phyloP scores from a whole-genome alignment of 2,113 vertebrate species.

The Xyrauchen texanus region DNA sequence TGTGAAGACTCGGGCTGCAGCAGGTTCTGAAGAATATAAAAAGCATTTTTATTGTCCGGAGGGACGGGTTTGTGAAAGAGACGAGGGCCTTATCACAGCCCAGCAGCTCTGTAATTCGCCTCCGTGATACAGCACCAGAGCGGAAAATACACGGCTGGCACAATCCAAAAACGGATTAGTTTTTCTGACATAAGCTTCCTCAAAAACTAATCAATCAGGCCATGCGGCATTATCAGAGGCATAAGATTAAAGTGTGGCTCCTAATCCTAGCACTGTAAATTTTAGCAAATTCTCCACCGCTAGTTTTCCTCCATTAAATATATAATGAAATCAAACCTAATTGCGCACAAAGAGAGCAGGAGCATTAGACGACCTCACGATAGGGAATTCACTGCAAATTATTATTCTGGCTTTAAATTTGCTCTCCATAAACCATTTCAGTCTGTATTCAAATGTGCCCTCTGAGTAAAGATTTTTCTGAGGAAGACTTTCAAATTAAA shows the following conservation, averaged over 20 bases:
- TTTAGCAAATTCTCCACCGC: slow-evolving; percentile 79
- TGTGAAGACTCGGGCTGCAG: slow-evolving; percentile 76
- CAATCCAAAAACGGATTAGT: slow-evolving; percentile 91
- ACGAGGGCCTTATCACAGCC: slow-evolving; percentile 87
- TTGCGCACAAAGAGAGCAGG: neutral
- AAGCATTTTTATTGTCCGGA: slow-evolving; percentile 82
- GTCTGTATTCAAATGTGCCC: neutral
- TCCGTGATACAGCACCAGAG: slow-evolving; percentile 88
- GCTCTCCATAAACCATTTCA: slow-evolving; percentile 4
- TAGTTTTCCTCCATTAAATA: slow-evolving; percentile 72
- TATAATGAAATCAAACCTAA: slow-evolving; percentile 72
- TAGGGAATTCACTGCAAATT: slow-evolving; percentile 52
- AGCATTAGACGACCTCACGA: slow-evolving; percentile 51
- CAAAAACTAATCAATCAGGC: slow-evolving; percentile 93
- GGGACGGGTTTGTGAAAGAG: slow-evolving; percentile 80
- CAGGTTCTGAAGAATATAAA: slow-evolving; percentile 84
- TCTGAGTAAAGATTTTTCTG: neutral
- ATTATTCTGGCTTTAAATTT: slow-evolving; percentile 7
- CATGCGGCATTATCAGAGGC: slow-evolving; percentile 84
- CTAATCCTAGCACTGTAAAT: slow-evolving; percentile 86
- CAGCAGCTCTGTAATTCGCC: slow-evolving; percentile 90
- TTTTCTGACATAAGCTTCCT: slow-evolving; percentile 94
- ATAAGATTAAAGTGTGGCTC: slow-evolving; percentile 80
- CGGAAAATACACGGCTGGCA: slow-evolving; percentile 88
- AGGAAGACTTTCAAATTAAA: neutral